Base-by-base conservation (phyloP, 92 coral and sea anemone species). In the Epizoanthus scotinus region DNA sequence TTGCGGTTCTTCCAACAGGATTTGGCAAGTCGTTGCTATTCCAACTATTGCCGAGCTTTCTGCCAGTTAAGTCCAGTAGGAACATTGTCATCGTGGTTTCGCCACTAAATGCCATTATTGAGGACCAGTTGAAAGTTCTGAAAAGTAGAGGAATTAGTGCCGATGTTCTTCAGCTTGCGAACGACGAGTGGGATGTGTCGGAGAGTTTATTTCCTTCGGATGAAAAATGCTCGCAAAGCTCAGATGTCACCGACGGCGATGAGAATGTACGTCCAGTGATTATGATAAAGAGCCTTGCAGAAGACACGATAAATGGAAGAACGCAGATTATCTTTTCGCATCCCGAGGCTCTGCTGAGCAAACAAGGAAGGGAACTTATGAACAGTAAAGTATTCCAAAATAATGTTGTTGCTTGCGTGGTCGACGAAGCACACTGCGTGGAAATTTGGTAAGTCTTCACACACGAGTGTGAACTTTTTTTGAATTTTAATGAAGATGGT, bases 351-450 rank as follows among this genome's bases (percentile, higher is more conserved):
- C 82, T 90, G 58, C 54, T 90, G 24, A 84, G 89, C 28, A 67
- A 78, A 55, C 78, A 80, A 81, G 94, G 94, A 64, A 63, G 87
- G 81, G 49, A 84, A 82, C 71, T 90, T 74, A 84, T 90, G 94
- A 82, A 58, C 59, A 87, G 86, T 61, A 81, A 87, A 74, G 88
- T 87, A 26, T 90, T 87, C 61, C 87, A 90, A 70, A 82, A 87
- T 20, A 90, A 90, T 66, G 91, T 87, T 74, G 94, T 63, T 87
- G 91, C 84, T 63, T 87, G 86, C 65, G 86, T 87, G 36, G 71
- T 91, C 59, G 91, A 91, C 67, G 94, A 91, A 78, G 94, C 94
- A 50, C 89, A 91, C 84, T 91, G 91, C 78, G 94, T 90, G 57
- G 84, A 87, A 67, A 73, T 90, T 72, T 90, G 94, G 91, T 87